A percentile compares a stretch with the other conserved stretches of the same genome.
Evolutionary conservation across 2,888 invertebrate species (phyloP).

Genomic region (Carpatolechia fugitivella): DNA sequence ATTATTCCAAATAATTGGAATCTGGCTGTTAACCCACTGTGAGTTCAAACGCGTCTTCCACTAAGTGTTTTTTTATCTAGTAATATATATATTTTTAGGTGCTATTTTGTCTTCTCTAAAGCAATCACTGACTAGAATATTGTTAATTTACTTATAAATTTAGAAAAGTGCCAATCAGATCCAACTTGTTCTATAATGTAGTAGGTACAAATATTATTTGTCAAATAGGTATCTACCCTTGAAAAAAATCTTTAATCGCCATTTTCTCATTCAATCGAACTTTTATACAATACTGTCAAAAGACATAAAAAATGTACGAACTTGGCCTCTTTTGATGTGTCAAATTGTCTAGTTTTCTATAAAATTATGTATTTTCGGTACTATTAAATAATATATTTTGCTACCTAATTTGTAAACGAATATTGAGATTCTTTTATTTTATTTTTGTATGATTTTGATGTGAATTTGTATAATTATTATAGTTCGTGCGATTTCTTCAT

Average conservation of each 20-base stretch:
- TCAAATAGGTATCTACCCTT: too few species aligned
- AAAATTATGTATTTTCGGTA: background rate
- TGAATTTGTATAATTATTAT: background rate
- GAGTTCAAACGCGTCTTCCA: background rate
- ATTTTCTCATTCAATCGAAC: too few species aligned
- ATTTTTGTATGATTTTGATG: constrained; percentile 14
- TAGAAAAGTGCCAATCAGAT: constrained; percentile 2
- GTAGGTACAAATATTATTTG: too few species aligned
- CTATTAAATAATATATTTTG: background rate
- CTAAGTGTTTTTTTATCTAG: background rate
- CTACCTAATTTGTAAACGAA: constrained; percentile 20
- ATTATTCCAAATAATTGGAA: background rate
- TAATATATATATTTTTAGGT: constrained; percentile 12
- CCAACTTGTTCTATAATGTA: background rate
- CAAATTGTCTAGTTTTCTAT: background rate
- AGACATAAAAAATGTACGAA: background rate
- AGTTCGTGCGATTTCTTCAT: background rate
- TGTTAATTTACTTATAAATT: background rate
- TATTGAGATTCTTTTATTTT: constrained; percentile 23
- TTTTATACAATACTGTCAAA: background rate
- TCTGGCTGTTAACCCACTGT: background rate
- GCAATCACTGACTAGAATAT: background rate
- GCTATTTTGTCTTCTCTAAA: constrained; percentile 3
- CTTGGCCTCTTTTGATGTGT: background rate
- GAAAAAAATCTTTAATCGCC: too few species aligned